Conservation (phyloP, 2,888 invertebrate species). For the Cryptophagus acutangulus region DNA sequence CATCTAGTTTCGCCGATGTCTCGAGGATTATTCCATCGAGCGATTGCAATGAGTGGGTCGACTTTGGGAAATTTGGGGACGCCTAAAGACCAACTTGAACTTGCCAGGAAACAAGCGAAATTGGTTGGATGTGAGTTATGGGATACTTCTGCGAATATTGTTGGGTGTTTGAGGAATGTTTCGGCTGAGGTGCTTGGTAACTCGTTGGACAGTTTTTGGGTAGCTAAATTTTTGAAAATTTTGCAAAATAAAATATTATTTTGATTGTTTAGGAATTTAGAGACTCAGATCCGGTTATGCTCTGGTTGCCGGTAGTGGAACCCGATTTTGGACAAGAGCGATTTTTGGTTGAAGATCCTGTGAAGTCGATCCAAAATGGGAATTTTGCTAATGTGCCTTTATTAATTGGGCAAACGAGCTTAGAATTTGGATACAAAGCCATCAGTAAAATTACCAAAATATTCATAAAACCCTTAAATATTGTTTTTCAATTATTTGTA, state of each 20-base stretch:
- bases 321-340: slow-evolving; percentile 62
- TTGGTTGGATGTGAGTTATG: slow-evolving; percentile 57
- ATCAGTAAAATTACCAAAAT: no score
- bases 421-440: slow-evolving; percentile 62
- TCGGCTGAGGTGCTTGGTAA: slow-evolving; percentile 50
- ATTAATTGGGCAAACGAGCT: slow-evolving; percentile 60
- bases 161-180: slow-evolving; percentile 57
- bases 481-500: no score
- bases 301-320: slow-evolving; percentile 64
- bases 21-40: slow-evolving; percentile 64
- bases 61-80: slow-evolving; percentile 53
- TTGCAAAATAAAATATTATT: no score
- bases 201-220: slow-evolving; percentile 48
- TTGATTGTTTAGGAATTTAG: slow-evolving; percentile 58
- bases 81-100: slow-evolving; percentile 51
- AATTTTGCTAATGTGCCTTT: slow-evolving; percentile 60
- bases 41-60: slow-evolving; percentile 64
- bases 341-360: slow-evolving; percentile 60
- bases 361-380: slow-evolving; percentile 54
- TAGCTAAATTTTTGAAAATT: no score
- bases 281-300: slow-evolving; percentile 50
- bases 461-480: no score
- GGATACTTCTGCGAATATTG: slow-evolving; percentile 51
- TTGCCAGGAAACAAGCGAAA: slow-evolving; percentile 60
- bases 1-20: slow-evolving; percentile 64